Evolutionary conservation across 2,113 vertebrate genomes (phyloP), one percentile per base, ranked within the genome.

Genomic region (Nansenia antarctica): DNA sequence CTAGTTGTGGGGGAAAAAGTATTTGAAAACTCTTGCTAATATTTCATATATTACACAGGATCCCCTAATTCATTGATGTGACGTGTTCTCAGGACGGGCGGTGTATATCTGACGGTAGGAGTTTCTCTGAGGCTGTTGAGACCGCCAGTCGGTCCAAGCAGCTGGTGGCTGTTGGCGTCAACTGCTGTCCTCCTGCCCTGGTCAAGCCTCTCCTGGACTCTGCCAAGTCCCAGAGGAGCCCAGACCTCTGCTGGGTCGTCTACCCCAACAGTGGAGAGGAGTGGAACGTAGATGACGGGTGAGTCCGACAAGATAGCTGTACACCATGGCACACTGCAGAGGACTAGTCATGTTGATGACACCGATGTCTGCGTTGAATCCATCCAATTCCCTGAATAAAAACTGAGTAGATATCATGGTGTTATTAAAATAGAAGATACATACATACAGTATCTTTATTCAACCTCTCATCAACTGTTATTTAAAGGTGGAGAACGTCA

Each of bases 221-320:
- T 9, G 87, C 83, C 2, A 39, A 65, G 57, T 73, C 77, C 0
- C 79, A 81, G 35, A 80, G 62, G 60, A 66, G 62, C 30, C 75
- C 84, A 11, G 79, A 87, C 55, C 57, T 77, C 55, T 78, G 76
- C 81, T 94, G 91, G 92, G 89, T 94, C 76, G 91, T 89, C 22
- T 94, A 94, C 70, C 93, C 93, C 3, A 94, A 94, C 80, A 93
- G 90, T 34, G 92, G 93, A 29, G 92, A 92, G 55, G 80, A 70
- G 14, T 94, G 93, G 93, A 74, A 90, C 77, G 14, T 34, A 1
- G 34, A 75, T 5, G 72, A 9, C 8, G 89, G 92, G 93, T 94
- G 67, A 65, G 90, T 82, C 8, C 58, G 9, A 18, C 14, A 24
- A 18, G 15, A 29, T 18, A 18, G 14, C 5, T 30, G 2, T 15